These are phyloP conservation scores for Agonopterix heracliana DNA, from an alignment of 2,888 invertebrate species.

Conservation along the genomic window DNA sequence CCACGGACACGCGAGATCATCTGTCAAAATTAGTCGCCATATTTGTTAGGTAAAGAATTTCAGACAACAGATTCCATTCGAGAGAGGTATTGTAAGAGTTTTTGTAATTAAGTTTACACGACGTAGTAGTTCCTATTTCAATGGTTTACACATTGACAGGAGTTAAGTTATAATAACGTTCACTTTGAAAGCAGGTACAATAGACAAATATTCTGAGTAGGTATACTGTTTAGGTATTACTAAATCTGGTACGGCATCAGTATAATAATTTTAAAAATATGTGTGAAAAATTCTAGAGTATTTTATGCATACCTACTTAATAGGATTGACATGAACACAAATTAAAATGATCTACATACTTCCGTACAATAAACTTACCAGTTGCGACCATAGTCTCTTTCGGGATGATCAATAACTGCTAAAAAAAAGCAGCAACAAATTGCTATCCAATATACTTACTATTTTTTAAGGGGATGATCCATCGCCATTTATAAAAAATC, in stretches of 20 bases:
- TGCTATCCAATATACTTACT: too few species aligned
- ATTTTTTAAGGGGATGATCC: too few species aligned
- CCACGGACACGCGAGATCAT: slow-evolving; percentile 55
- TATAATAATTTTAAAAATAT: too few species aligned
- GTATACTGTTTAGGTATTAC: background rate
- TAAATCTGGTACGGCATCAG: background rate
- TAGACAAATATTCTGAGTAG: background rate
- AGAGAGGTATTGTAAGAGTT: slow-evolving; percentile 14
- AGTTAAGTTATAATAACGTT: background rate
- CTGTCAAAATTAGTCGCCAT: slow-evolving; percentile 62
- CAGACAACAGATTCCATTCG: slow-evolving; percentile 7
- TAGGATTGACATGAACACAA: too few species aligned
- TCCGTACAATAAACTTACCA: too few species aligned
- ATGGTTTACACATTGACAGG: background rate
- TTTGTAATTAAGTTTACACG: background rate
- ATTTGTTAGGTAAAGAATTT: slow-evolving; percentile 30
- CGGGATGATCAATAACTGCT: too few species aligned
- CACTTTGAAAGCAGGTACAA: slow-evolving; percentile 15
- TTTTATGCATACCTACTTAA: too few species aligned
- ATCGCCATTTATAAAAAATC: too few species aligned
- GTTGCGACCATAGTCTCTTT: too few species aligned
- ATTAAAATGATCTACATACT: too few species aligned
- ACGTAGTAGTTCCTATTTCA: background rate
- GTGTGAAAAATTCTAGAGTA: too few species aligned
- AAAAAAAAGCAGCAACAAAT: too few species aligned